Base-by-base conservation (phyloP, 2,888 invertebrate genomes). In the Trichogramma dendrolimi region DNA sequence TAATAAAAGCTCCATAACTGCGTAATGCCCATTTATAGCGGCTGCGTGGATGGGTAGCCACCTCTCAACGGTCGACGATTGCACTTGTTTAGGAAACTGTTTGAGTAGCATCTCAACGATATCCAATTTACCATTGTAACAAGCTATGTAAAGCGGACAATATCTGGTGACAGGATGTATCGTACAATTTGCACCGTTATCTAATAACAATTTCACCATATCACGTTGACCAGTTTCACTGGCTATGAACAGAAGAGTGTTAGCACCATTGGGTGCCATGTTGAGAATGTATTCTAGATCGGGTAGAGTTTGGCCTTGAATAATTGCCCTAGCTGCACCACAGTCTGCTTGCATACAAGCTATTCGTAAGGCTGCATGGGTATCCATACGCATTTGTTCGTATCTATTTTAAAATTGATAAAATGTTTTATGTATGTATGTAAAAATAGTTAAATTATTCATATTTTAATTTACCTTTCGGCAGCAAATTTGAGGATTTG, bases 1-100 rank as follows among this genome's bases (percentile, higher is more conserved):
- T 8, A 97, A 85, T 8, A 98, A 82, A 58, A 91, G 80, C 61
- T 92, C 89, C 60, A 96, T 85, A 43, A 95, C 81, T 8, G 85
- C 75, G 40, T 87, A 83, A 78, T 95, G 94, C 0, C 94, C 94
- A 71, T 93, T 92, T 72, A 94, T 92, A 66, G 91, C 90, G 49
- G 94, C 94, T 6, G 95, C 94, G 81, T 97, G 97, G 38, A 96
- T 82, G 0, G 96, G 96, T 65, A 95, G 81, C 92, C 95, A 94
- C 71, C 90, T 87, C 77, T 96, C 96, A 0, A 94, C 93, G 0
- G 96, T 96, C 68, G 90, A 86, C 81, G 90, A 87, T 81, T 89
- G 88, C 10, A 91, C 87, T 68, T 95, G 86, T 70, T 91, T 89
- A 0, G 96, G 94, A 80, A 93, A 96, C 71, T 88, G 86, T 74